Evolutionary conservation across 2,113 vertebrate genomes (phyloP), one percentile per base, ranked within the genome.

Genomic region (Calonectris borealis): DNA sequence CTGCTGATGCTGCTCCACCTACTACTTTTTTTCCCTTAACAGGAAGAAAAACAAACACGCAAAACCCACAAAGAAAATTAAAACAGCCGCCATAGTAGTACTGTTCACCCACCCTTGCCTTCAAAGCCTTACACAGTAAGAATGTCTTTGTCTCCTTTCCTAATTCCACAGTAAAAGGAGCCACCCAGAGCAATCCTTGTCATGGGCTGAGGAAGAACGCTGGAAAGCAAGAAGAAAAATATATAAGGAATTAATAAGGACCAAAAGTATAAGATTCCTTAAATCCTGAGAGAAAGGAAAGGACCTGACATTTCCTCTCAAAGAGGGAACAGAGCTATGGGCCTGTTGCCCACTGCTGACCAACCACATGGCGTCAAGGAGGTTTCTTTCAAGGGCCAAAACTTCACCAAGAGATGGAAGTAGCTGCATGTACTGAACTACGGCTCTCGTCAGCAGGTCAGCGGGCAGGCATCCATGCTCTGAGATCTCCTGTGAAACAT

Each of bases 351-450:
- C 31, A 42, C 22, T 60, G 83, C 36, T 80, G 75, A 69, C 34
- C 46, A 61, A 69, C 13, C 25, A 52, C 40, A 29, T 3, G 24
- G 65, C 14, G 31, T 17, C 62, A 85, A 68, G 27, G 24, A 62
- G 11, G 40, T 72, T 76, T 82, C 77, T 82, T 57, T 32, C 48
- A 54, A 78, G 40, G 44, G 32, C 66, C 81, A 52, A 55, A 86
- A 76, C 29, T 40, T 77, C 34, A 26, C 27, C 29, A 21, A 38
- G 72, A 42, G n/a, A 38, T 42, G 5, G 36, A 65, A 54, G n/a
- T 0, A 72, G 26, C 49, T 58, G 46, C 48, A 17, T 0, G 17
- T 48, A 32, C 2, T 1, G 70, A 70, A 42, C 0, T 3, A 25
- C 38, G 78, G 54, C 26, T 75, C 42, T n/a, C 40, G 49, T 58